These are phyloP conservation scores for Oceanodroma tethys DNA, from an alignment of 2,113 vertebrate species.

Conservation along the genomic window DNA sequence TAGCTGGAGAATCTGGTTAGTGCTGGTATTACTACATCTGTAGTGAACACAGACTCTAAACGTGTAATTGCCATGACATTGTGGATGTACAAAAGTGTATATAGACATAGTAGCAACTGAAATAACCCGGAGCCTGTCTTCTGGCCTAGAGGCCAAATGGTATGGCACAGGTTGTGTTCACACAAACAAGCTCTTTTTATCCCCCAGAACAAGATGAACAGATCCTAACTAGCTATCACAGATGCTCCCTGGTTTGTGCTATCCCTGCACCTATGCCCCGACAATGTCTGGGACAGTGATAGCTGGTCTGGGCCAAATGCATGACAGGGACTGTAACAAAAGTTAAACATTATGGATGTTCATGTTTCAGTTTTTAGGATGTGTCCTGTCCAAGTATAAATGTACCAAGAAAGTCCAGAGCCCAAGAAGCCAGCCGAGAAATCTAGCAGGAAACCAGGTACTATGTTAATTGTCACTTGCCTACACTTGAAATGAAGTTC, in stretches of 20 bases:
- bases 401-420: background rate
- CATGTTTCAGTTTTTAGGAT: background rate
- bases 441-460: background rate
- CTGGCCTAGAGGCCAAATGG: background rate
- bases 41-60: background rate
- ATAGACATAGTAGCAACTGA: background rate
- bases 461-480: background rate
- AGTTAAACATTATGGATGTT: background rate
- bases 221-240: background rate
- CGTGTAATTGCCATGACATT: background rate
- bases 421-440: background rate
- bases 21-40: background rate
- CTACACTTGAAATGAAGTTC: background rate
- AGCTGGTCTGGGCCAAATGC: background rate
- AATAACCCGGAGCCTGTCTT: background rate
- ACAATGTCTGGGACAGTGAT: background rate
- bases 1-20: background rate
- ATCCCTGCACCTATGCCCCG: accelerated
- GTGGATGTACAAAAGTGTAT: background rate
- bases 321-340: background rate
- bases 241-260: background rate
- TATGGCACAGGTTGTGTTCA: background rate
- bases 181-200: background rate
- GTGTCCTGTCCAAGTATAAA: background rate
- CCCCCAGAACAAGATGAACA: background rate